phyloP scores from a whole-genome alignment of 2,113 vertebrate species.

The Manacus vitellinus region DNA sequence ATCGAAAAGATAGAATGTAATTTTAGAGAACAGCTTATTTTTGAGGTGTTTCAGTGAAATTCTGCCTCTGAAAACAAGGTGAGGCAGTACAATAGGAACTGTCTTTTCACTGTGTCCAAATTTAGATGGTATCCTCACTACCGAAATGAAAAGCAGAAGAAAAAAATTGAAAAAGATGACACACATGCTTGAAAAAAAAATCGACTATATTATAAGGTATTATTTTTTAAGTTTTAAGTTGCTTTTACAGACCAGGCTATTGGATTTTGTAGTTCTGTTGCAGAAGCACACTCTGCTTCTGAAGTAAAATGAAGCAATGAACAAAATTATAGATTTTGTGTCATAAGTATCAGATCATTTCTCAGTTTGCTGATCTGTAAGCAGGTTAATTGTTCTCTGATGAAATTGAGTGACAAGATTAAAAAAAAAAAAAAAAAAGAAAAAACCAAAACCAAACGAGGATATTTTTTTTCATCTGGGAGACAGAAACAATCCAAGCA shows the following conservation, averaged over 20 bases:
- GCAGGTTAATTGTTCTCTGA: not conserved
- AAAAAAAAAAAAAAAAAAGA: not conserved
- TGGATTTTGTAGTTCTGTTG: not conserved
- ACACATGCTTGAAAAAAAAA: fast-evolving
- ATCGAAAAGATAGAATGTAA: not conserved
- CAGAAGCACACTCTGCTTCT: not conserved
- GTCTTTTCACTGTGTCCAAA: not conserved
- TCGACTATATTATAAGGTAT: no score
- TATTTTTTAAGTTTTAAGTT: not conserved
- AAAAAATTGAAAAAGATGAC: not conserved
- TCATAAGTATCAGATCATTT: not conserved
- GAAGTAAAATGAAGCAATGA: not conserved
- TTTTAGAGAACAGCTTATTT: not conserved
- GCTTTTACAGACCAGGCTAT: not conserved
- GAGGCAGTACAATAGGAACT: not conserved
- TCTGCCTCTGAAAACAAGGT: not conserved
- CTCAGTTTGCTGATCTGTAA: not conserved
- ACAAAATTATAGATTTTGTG: not conserved
- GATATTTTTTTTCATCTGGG: not conserved
- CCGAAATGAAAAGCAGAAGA: not conserved
- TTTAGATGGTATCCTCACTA: not conserved
- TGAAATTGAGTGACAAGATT: not conserved
- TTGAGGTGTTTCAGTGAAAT: not conserved
- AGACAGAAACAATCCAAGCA: not conserved
- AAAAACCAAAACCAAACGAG: not conserved